Evolutionary conservation across 2,888 invertebrate genomes (phyloP), one percentile per base, ranked within the genome.

Genomic region (Chrysomela aeneicollis): DNA sequence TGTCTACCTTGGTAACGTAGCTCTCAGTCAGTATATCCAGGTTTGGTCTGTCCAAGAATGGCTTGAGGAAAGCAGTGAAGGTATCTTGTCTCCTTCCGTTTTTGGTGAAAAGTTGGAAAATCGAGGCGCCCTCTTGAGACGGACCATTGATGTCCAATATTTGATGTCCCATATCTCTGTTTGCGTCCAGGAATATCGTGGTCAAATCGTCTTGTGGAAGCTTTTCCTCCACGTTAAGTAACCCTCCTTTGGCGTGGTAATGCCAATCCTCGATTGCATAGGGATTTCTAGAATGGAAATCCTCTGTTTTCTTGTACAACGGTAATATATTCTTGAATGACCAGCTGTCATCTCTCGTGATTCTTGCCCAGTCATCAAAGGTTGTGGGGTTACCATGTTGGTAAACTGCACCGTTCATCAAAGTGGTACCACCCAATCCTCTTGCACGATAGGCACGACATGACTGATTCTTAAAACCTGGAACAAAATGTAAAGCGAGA

Each of bases 41-140:
- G 76, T 93, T 93, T 8, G 76, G 73, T 22, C 92, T 84, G 9
- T 84, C 77, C 12, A 87, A 82, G 5, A 89, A 85, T 0, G 93
- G 91, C 70, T 87, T 85, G 8, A 93, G 82, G 79, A 92, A 93
- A 0, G 93, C 92, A 77, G 91, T 91, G 1, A 89, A 87, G 0
- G 91, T 87, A 76, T 92, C 92, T 71, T 91, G 90, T 61, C 94
- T 85, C 62, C 89, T 85, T 0, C 93, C 93, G 55, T 86, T 84
- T 50, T 88, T 83, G 73, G 90, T 84, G 18, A 17, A 35, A 15
- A 19, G 10, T 26, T 63, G 91, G 0, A 87, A 86, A 18, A 86
- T 84, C 0, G 88, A 87, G 72, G 90, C 90, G 0, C 92, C 92
- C 2, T 87, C 75, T 1, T 85, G 78, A 72, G 86, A 86, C 1